These are phyloP conservation scores for Chymomyza fuscimana DNA, from an alignment of 2,888 invertebrate species.

Conservation along the genomic window DNA sequence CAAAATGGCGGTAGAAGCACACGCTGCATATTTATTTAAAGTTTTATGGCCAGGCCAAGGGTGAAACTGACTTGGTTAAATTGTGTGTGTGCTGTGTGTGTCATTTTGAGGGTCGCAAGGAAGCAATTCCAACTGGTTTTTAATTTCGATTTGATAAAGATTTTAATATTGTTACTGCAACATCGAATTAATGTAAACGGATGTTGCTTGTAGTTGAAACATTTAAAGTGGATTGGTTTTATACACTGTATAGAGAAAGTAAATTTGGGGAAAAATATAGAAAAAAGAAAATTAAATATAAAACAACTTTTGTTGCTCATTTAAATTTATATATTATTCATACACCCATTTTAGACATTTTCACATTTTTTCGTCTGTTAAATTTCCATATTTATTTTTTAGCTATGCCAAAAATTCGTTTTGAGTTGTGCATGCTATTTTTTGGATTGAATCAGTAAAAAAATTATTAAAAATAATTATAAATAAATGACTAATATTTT, in stretches of 20 bases:
- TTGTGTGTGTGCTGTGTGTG: constrained; percentile 14
- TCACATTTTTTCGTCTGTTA: no score
- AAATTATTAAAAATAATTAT: no score
- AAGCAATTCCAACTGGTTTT: constrained; percentile 68
- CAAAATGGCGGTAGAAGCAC: constrained; percentile 43
- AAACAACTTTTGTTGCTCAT: no score
- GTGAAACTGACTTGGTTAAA: constrained; percentile 35
- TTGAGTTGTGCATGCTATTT: no score
- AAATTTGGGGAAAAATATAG: no score
- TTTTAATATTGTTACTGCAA: constrained; percentile 64
- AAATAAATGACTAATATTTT: no score
- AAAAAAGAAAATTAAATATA: no score
- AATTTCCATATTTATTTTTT: no score
- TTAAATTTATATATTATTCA: no score
- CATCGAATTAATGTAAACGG: constrained; percentile 62
- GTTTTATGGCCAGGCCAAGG: constrained; percentile 59
- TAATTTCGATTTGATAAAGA: constrained; percentile 71
- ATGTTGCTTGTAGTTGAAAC: constrained; percentile 58
- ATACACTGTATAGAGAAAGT: neutral
- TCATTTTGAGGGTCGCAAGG: constrained; percentile 34
- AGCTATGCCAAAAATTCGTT: no score
- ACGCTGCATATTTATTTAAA: constrained; percentile 71
- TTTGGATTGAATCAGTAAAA: no score
- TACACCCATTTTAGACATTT: no score
- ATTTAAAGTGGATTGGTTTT: constrained; percentile 40